Base-by-base conservation (phyloP, 2,113 vertebrate species). In the Heterotilapia buettikoferi region DNA sequence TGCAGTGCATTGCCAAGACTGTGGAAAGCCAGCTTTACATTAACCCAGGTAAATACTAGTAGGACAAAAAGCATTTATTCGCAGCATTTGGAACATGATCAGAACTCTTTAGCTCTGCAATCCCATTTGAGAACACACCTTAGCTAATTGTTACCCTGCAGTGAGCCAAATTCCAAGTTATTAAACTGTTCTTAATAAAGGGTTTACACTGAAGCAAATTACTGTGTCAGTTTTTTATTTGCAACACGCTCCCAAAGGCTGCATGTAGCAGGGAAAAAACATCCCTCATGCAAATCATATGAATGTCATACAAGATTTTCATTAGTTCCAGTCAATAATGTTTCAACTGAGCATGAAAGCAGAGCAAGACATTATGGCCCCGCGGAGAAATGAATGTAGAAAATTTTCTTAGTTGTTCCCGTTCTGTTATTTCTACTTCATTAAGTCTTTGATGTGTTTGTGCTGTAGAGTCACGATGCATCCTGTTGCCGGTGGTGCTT, bases 1-100 rank as follows among this genome's bases (percentile, higher is more conserved):
- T 99, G 78, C 98, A 99, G 93, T 99, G 98, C 92, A 99, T 99
- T 47, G 96, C 97, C 89, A 98, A 98, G 94, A 99, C 98, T 0
- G 98, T 99, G 54, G 98, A 99, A 82, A 98, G 98, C 93, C 97
- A 99, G 90, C 97, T 99, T 9, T 99, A 99, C 87, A 97, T 96
- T 5, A 99, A 98, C 93, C 98, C 98, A 92, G 99, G 99, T 99
- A 95, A 88, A 40, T 38, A 80, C 5, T 6, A 50, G 26, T n/a
- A 13, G 24, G 26, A 52, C 19, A 68, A 52, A 52, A 52, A 50
- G 43, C 6, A 82, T 47, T 80, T 29, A 80, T 38, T 40, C 52
- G n/a, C 54, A 57, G 12, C 21, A 63, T 56, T 19, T 26, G 59
- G 31, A 57, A 14, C 82, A 1, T 50, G 31, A 83, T 80, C 21